These are phyloP conservation scores for Enteromius thamalakanensis DNA, from an alignment of 2,797 vertebrate genomes.

Conservation along the genomic window DNA sequence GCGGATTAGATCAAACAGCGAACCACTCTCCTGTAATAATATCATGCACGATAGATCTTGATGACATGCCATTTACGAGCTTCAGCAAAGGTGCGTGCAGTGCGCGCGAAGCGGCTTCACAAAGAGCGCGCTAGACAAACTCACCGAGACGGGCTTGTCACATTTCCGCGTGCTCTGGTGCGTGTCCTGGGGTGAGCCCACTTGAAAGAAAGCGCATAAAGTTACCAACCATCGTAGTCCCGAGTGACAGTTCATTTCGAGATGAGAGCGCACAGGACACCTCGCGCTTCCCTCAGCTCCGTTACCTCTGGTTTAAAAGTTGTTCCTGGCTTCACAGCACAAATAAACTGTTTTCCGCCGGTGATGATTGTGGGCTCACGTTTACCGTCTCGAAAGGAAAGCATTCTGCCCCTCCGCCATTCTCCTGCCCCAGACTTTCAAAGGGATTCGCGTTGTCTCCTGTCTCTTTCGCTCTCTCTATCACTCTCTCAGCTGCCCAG, in stretches of 20 bases:
- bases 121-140: conserved; percentile 60
- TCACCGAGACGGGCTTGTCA: conserved; percentile 86
- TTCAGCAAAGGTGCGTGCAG: conserved; percentile 2
- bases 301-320: conserved; percentile 38
- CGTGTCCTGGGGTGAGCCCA: conserved; percentile 80
- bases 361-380: conserved; percentile 70
- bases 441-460: conserved; percentile 33
- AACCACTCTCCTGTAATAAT: not conserved
- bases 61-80: not conserved
- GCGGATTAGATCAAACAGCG: not conserved
- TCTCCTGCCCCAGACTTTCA: conserved; percentile 67
- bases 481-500: conserved; percentile 29
- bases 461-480: not conserved
- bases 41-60: not conserved
- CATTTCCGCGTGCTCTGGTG: conserved; percentile 77
- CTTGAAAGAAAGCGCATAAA: conserved; percentile 77
- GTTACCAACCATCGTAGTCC: conserved; percentile 79
- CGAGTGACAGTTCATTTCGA: conserved; percentile 76
- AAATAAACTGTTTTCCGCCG: conserved; percentile 57
- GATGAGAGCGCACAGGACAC: conserved; percentile 64
- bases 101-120: not conserved
- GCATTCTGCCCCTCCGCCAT: conserved; percentile 82
- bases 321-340: conserved; percentile 47
- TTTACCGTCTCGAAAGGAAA: conserved; percentile 68
- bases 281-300: conserved; percentile 54